These are phyloP conservation scores for Octonoba sinensis DNA, from an alignment of 2,888 invertebrate species.

Conservation along the genomic window DNA sequence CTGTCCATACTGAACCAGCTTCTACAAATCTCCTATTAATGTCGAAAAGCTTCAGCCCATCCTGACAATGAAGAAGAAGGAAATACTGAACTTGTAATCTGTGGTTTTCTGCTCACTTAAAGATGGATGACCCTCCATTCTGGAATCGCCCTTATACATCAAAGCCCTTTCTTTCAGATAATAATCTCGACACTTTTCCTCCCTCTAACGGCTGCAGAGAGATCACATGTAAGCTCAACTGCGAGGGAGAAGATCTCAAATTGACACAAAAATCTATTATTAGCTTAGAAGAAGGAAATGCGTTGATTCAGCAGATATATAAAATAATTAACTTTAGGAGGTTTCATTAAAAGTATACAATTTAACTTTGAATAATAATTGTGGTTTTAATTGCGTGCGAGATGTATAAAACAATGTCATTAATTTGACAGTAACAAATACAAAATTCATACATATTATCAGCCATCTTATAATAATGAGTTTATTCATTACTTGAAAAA, in stretches of 20 bases:
- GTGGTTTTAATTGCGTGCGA: no score
- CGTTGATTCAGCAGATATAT: neutral
- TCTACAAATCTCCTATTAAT: constrained; percentile 23
- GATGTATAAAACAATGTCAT: no score
- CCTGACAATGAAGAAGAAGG: constrained; percentile 21
- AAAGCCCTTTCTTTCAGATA: constrained; percentile 46
- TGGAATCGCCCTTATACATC: constrained; percentile 51
- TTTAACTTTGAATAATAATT: no score
- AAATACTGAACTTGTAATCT: constrained; percentile 27
- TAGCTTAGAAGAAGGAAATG: constrained; percentile 22
- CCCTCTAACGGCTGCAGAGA: neutral
- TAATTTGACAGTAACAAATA: no score
- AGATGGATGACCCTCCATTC: constrained; percentile 31
- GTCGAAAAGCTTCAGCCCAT: constrained; percentile 13
- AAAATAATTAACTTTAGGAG: no score
- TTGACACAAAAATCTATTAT: no score
- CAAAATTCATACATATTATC: no score
- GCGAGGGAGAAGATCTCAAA: no score
- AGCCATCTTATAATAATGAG: no score
- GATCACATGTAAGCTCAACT: no score
- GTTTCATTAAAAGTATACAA: no score
- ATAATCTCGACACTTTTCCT: constrained; percentile 47
- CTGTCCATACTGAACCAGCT: neutral
- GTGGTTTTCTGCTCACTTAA: constrained; percentile 35
- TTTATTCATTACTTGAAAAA: no score